Conservation (phyloP, 2,797 vertebrate species). For the Taenioides sp. region DNA sequence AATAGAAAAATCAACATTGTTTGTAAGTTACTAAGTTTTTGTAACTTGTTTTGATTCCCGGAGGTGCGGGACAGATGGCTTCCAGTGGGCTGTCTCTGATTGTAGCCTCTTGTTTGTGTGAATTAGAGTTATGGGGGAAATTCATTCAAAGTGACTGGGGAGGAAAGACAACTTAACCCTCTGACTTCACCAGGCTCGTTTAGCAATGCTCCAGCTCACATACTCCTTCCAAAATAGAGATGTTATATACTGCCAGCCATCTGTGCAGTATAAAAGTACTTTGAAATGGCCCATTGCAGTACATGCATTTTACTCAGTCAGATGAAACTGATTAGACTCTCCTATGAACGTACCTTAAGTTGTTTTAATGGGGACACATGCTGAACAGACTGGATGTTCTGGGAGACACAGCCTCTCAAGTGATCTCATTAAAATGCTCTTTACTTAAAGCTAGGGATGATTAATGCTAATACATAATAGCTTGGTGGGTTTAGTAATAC, state of each 20-base stretch:
- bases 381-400: conserved; percentile 73
- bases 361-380: conserved; percentile 67
- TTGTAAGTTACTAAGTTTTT: conserved; percentile 8
- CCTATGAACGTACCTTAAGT: conserved; percentile 43
- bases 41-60: conserved; percentile 43
- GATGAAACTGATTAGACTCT: conserved; percentile 73
- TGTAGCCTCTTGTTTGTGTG: conserved; percentile 40
- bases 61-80: conserved; percentile 43
- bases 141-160: conserved; percentile 45
- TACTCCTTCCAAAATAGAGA: conserved; percentile 32
- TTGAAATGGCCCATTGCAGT: conserved; percentile 55
- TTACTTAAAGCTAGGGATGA: conserved; percentile 60
- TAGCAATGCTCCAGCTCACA: conserved; percentile 31
- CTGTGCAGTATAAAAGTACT: conserved; percentile 69
- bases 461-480: conserved; percentile 55
- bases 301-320: conserved; percentile 58
- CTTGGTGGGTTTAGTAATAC: conserved; percentile 48
- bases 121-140: conserved; percentile 43
- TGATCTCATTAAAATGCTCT: conserved; percentile 72
- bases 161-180: conserved; percentile 39
- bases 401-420: conserved; percentile 67
- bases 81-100: conserved; percentile 47
- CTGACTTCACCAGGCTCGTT: conserved; percentile 47
- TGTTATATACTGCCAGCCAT: conserved; percentile 72
- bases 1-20: too few species aligned